These are phyloP conservation scores for Limnodromus scolopaceus DNA, from an alignment of 2,797 vertebrate genomes.

Conservation along the genomic window DNA sequence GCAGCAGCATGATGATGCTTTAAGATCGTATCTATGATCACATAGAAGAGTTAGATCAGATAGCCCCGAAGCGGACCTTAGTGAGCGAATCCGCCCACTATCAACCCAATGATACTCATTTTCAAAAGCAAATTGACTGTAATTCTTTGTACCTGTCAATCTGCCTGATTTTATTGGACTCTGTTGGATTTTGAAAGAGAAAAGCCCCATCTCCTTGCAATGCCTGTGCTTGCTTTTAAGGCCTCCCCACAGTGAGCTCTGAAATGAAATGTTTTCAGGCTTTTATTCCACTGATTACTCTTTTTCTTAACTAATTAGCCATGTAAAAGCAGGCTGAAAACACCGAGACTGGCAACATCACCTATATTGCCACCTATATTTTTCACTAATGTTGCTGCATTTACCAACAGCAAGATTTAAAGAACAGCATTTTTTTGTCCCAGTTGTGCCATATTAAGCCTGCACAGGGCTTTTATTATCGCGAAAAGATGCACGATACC, in stretches of 20 bases:
- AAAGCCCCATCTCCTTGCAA: background rate
- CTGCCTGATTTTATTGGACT: conserved; percentile 27
- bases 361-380: background rate
- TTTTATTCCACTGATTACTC: background rate
- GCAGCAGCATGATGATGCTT: background rate
- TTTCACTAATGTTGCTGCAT: background rate
- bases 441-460: background rate
- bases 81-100: background rate
- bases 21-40: background rate
- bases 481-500: background rate
- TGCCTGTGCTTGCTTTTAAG: background rate
- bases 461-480: background rate
- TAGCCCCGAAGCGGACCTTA: background rate
- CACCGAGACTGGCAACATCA: background rate
- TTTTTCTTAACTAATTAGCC: background rate
- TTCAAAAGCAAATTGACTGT: conserved; percentile 18
- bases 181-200: background rate
- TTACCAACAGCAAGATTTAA: background rate
- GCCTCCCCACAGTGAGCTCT: background rate
- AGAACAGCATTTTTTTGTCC: background rate
- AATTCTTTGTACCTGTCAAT: background rate
- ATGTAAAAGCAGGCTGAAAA: background rate
- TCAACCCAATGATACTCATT: background rate
- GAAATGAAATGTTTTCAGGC: conserved; percentile 6
- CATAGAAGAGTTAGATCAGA: background rate